A percentile compares a stretch with the other conserved stretches of the same genome.
Conservation (phyloP, 2,113 vertebrate genomes). For the Fulica atra region DNA sequence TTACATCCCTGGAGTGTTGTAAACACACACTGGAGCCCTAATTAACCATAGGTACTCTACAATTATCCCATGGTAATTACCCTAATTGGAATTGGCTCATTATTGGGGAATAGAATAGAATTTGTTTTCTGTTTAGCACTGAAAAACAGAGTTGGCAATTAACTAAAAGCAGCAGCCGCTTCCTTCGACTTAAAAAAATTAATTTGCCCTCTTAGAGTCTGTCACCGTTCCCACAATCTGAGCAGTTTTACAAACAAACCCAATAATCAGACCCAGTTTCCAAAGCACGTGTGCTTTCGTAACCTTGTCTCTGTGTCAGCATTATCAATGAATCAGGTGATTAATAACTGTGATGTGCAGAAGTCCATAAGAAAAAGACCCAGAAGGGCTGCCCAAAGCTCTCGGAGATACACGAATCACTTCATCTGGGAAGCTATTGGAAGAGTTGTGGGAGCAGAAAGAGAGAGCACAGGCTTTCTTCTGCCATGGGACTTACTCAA, state of each 20-base stretch:
- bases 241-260: slow-evolving; percentile 38
- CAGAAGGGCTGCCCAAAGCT: background rate
- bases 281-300: background rate
- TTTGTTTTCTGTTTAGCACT: slow-evolving; percentile 51
- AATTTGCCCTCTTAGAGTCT: slow-evolving; percentile 29
- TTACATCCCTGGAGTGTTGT: slow-evolving; percentile 36
- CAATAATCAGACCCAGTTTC: background rate
- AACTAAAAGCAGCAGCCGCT: slow-evolving; percentile 52
- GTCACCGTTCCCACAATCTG: slow-evolving; percentile 31
- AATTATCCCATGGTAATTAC: slow-evolving; percentile 34
- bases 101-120: slow-evolving; percentile 15
- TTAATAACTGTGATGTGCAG: background rate
- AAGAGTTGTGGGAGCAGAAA: background rate
- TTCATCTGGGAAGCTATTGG: background rate
- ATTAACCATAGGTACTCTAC: slow-evolving; percentile 57
- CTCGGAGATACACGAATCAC: background rate
- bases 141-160: slow-evolving; percentile 39
- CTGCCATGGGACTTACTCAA: background rate
- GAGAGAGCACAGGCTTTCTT: background rate
- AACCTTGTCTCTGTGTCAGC: slow-evolving; percentile 8
- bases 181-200: slow-evolving; percentile 30
- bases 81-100: slow-evolving; percentile 41
- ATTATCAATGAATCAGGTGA: background rate
- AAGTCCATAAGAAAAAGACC: background rate
- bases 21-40: slow-evolving; percentile 52